A percentile compares a stretch with the other conserved stretches of the same genome.
Conservation (phyloP, 1,140 invertebrate genomes). For the Drosophila takahashii region DNA sequence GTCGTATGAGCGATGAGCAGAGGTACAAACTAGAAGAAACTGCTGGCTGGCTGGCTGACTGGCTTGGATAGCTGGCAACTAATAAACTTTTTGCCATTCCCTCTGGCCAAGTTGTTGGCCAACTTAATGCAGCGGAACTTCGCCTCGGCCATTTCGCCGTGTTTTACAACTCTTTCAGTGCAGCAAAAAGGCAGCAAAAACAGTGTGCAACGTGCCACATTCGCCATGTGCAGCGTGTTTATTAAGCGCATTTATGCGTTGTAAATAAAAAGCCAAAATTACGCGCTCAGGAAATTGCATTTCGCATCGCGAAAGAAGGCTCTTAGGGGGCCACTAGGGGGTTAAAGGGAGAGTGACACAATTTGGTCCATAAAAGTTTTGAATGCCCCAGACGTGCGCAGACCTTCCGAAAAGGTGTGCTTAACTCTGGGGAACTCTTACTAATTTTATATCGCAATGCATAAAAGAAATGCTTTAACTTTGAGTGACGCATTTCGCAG, state of each 20-base stretch:
- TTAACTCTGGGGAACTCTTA: conserved; percentile 10
- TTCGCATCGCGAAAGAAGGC: conserved; percentile 15
- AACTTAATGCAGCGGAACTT: conserved; percentile 74
- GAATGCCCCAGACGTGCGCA: conserved; percentile 65
- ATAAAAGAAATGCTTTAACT: conserved; percentile 17
- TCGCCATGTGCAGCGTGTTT: conserved; percentile 65
- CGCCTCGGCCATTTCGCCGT: conserved; percentile 50
- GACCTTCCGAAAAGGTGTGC: conserved; percentile 30
- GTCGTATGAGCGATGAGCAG: conserved; percentile 63
- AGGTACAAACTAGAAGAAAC: conserved; percentile 37
- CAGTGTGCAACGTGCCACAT: conserved; percentile 43
- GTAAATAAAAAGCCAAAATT: conserved; percentile 67
- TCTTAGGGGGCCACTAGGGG: not conserved
- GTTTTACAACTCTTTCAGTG: conserved; percentile 64
- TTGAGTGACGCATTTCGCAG: conserved; percentile 1
- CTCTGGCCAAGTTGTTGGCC: conserved; percentile 27
- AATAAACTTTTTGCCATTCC: conserved; percentile 63
- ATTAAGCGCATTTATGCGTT: conserved; percentile 78
- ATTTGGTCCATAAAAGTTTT: conserved; percentile 75
- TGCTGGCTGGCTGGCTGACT: conserved; percentile 62
- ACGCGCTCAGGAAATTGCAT: conserved; percentile 59
- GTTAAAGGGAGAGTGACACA: conserved; percentile 54
- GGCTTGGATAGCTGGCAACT: conserved; percentile 55
- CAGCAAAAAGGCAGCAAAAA: conserved; percentile 13
- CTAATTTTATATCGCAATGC: conserved; percentile 30